A percentile compares a stretch with the other conserved stretches of the same genome.
phyloP scores from a whole-genome alignment of 2,888 invertebrate species.

The Phaedon cochleariae region DNA sequence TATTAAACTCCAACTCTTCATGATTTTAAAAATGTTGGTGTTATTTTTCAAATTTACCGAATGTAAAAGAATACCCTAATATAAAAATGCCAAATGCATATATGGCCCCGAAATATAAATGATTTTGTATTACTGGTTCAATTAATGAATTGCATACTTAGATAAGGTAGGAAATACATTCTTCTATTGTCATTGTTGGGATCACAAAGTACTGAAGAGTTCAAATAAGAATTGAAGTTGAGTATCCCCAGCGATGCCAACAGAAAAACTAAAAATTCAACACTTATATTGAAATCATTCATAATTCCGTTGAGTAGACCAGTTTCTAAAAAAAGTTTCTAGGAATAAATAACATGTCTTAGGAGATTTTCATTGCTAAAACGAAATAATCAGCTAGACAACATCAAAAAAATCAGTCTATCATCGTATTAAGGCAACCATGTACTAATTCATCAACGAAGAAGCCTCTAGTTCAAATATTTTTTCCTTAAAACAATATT shows the following conservation, averaged over 20 bases:
- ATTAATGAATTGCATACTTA: background rate
- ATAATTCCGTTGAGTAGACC: no score
- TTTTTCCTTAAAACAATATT: background rate
- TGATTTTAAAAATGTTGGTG: no score
- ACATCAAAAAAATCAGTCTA: conserved; percentile 55
- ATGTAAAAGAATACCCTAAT: no score
- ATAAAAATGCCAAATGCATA: no score
- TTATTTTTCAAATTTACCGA: background rate
- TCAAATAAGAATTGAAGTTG: no score
- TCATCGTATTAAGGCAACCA: conserved; percentile 54
- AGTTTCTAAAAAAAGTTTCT: no score
- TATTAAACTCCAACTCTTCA: background rate
- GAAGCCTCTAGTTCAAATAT: background rate
- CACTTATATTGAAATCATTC: no score
- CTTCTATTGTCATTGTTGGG: background rate
- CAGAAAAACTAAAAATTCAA: no score
- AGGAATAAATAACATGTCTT: background rate
- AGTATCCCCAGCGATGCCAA: background rate
- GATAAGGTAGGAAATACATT: background rate
- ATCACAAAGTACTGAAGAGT: no score
- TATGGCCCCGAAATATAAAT: background rate
- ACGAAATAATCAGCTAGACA: conserved; percentile 26
- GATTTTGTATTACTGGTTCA: background rate
- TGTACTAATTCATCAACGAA: conserved; percentile 43
- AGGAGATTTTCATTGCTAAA: background rate